These are phyloP conservation scores for Porites australiensis DNA, from an alignment of 64 coral and sea anemone genomes.

Conservation along the genomic window DNA sequence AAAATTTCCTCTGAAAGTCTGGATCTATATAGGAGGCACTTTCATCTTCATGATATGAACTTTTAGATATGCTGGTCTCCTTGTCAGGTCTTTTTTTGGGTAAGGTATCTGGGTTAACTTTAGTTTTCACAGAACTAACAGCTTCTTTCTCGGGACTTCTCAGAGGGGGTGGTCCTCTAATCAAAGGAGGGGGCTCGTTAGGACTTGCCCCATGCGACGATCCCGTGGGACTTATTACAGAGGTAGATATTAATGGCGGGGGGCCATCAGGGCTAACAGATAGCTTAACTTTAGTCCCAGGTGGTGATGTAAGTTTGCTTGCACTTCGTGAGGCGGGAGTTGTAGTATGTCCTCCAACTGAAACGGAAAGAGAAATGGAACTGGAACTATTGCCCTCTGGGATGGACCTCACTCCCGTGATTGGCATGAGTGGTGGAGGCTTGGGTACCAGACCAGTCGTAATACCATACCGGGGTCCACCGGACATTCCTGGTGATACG, in stretches of 20 bases:
- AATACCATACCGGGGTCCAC: slow-evolving; percentile 84
- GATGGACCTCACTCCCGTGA: slow-evolving; percentile 68
- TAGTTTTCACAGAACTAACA: slow-evolving; percentile 36
- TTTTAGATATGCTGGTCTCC: background rate
- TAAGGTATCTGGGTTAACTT: background rate
- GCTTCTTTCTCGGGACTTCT: background rate
- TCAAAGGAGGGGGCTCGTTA: slow-evolving; percentile 83
- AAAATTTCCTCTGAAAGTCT: background rate
- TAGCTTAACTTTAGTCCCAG: slow-evolving; percentile 21
- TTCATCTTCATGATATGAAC: background rate
- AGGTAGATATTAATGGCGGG: slow-evolving; percentile 70
- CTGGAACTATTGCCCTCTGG: background rate
- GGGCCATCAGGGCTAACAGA: slow-evolving; percentile 56
- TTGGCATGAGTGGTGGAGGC: slow-evolving; percentile 90
- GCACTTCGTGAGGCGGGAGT: slow-evolving; percentile 29
- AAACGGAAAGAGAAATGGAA: slow-evolving; percentile 9
- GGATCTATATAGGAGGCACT: background rate
- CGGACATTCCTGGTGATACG: slow-evolving; percentile 18
- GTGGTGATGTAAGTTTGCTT: slow-evolving; percentile 64
- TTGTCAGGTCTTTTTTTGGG: background rate
- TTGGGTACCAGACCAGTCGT: slow-evolving; percentile 85
- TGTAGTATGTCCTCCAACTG: background rate
- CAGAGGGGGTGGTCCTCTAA: slow-evolving; percentile 9
- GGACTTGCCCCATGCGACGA: slow-evolving; percentile 52
- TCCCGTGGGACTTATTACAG: slow-evolving; percentile 40